Conservation (phyloP, 2,113 vertebrate genomes). For the Oryctolagus cuniculus region DNA sequence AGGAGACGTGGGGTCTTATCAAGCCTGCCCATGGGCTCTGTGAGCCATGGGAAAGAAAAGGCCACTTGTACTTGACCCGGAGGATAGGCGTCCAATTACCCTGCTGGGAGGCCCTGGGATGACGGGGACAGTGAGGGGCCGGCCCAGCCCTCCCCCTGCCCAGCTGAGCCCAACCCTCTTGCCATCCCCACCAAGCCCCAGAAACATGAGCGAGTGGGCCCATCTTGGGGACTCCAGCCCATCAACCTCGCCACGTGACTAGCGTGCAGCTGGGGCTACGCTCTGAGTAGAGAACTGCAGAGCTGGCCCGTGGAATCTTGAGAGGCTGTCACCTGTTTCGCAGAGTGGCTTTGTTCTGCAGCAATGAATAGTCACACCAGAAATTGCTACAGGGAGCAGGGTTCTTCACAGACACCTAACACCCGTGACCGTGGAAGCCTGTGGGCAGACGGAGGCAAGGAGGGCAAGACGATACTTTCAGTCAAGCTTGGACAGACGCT, state of each 20-base stretch:
- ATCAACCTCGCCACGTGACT: neutral
- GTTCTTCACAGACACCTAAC: neutral
- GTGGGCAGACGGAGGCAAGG: neutral
- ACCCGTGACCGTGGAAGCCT: neutral
- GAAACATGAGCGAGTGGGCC: neutral
- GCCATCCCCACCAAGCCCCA: neutral
- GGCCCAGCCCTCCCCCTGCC: neutral
- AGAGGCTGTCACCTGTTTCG: neutral
- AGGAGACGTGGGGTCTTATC: neutral
- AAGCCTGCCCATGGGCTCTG: neutral
- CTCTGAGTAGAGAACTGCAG: neutral
- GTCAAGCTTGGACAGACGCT: neutral
- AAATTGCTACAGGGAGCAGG: neutral
- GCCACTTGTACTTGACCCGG: conserved; percentile 1
- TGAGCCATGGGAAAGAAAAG: conserved; percentile 7
- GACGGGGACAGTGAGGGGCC: neutral
- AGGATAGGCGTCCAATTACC: neutral
- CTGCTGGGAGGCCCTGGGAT: neutral
- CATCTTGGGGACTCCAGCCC: neutral
- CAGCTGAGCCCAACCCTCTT: neutral
- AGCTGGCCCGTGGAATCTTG: neutral
- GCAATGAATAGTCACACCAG: neutral
- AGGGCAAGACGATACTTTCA: neutral
- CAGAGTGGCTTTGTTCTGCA: conserved; percentile 2
- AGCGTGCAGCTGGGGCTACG: neutral